Base-by-base conservation (phyloP, 2,888 invertebrate species). In the Cataglyphis altisquamis region DNA sequence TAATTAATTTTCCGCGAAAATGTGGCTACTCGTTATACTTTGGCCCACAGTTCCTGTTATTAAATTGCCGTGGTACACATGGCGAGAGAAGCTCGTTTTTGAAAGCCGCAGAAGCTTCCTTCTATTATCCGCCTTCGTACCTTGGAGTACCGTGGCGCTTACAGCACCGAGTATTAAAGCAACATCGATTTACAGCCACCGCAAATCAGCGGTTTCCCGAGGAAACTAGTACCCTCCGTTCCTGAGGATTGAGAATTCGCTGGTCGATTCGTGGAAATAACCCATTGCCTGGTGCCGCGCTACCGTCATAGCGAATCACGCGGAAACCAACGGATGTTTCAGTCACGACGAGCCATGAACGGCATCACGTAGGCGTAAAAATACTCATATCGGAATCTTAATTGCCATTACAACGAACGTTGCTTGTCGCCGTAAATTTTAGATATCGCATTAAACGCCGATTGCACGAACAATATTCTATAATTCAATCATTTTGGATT, bases 201-300 rank as follows among this genome's bases (percentile, higher is more conserved):
- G 83, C 89, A 89, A 90, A 90, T 90, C 90, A 87, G 80, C 29
- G 89, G 89, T 90, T 90, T 88, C 88, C 83, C 83, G 83, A 90
- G 86, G 86, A 90, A 90, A 90, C 90, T 90, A 90, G 89, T 90
- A 90, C 90, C 88, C 86, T 87, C 21, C 82, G 86, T 70, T 83
- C 78, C 77, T 60, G 84, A 85, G 67, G 73, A 86, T 87, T 48
- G 86, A 83, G 89, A 89, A 90, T 90, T 86, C 84, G 85, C 89
- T 73, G 48, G 73, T 64, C 83, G 90, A 90, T 90, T 90, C 90
- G 73, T 82, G 90, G 90, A 90, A 90, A 90, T 89, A 90, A 86
- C 82, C 80, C 83, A 25, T 82, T 62, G 85, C 57, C 62, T 15
- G 63, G 66, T 21, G 21, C 55, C 64, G 73, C 81, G 55, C 64